phyloP scores from a whole-genome alignment of 2,888 invertebrate genomes.

The Lycaena phlaeas region DNA sequence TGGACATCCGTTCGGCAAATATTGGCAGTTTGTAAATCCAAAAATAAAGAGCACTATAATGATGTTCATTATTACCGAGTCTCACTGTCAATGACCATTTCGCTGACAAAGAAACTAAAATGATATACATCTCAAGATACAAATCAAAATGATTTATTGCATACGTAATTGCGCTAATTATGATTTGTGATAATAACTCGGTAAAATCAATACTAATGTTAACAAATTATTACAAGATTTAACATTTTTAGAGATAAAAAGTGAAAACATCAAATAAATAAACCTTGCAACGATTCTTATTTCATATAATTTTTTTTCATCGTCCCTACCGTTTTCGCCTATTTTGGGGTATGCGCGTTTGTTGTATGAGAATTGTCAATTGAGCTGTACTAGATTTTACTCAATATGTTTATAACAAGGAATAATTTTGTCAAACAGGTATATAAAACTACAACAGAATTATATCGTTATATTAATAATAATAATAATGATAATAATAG shows the following conservation, averaged over 20 bases:
- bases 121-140: constrained; percentile 3
- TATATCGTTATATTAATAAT: too few species aligned
- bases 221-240: not conserved
- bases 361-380: too few species aligned
- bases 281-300: not conserved
- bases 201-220: not conserved
- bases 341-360: too few species aligned
- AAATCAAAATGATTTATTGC: not conserved
- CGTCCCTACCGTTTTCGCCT: too few species aligned
- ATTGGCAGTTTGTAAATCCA: not conserved
- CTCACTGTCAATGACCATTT: not conserved
- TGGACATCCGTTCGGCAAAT: constrained; percentile 1
- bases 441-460: too few species aligned
- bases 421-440: too few species aligned
- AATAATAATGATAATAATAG: too few species aligned
- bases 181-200: not conserved
- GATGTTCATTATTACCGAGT: not conserved
- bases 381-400: too few species aligned
- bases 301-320: not conserved
- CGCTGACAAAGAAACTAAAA: not conserved
- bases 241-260: not conserved
- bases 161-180: not conserved
- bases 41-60: not conserved
- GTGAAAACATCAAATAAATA: not conserved
- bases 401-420: too few species aligned